Evolutionary conservation across 2,113 vertebrate species (phyloP), one percentile per base, ranked within the genome.

Genomic region (Varanus salvator): DNA sequence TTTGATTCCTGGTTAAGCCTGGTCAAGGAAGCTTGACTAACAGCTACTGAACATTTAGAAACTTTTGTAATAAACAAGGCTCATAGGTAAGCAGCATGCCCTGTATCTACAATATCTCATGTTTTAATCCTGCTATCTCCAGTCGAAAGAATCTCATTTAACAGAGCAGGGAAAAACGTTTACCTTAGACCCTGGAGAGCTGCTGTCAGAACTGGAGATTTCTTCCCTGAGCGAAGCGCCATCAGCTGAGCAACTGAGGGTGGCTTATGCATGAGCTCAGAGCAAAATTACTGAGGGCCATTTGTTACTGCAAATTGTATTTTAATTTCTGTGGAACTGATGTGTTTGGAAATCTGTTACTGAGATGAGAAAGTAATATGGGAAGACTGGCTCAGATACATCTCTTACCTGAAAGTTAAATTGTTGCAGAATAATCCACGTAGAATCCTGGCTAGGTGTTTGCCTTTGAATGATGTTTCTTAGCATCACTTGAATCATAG

Each of bases 271-370:
- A 81, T 72, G 25, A 54, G 5, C 34, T 64, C 71, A 31, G 57
- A 77, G 34, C 29, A 25, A 69, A 52, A 88, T 15, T 19, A 81
- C 38, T 81, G 31, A 80, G 52, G 31, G 9, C 64, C 17, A 50
- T 15, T 91, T 92, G 89, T 72, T 83, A 4, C 89, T 81, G 80
- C 91, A 90, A 72, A 38, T 88, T 92, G 19, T 48, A 74, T 50
- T 87, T 68, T 23, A 69, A 21, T 66, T 74, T 75, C 54, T 66
- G 2, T 52, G 50, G 19, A 90, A 80, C 17, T 6, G 25, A 85
- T 66, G 23, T 69, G 29, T n/a, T 23, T 23, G 60, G 38, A 76
- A 29, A 88, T 68, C 1, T 66, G 5, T 27, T 57, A 15, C 54
- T 81, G 85, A 69, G 78, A 66, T 0, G 66, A 29, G 17, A 52